Conservation (phyloP, 2,888 invertebrate genomes). For the Bombylius discolor region DNA sequence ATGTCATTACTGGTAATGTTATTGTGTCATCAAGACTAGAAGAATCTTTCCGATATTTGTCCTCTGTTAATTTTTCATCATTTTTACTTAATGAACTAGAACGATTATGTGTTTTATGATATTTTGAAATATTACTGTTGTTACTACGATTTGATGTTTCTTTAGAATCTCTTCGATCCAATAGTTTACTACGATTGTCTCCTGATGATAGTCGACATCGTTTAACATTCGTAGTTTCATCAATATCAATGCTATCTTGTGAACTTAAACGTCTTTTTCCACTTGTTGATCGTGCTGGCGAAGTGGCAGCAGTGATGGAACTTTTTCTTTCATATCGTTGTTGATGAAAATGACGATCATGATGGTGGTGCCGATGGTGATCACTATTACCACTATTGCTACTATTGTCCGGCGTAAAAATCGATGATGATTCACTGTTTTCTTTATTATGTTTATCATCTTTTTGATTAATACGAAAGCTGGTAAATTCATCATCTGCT, state of each 20-base stretch:
- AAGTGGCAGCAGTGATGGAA: neutral
- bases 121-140: constrained; percentile 24
- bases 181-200: constrained; percentile 38
- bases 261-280: constrained; percentile 63
- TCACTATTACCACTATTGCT: no score
- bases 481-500: neutral
- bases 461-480: constrained; percentile 10
- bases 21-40: constrained; percentile 17
- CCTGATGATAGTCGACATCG: constrained; percentile 45
- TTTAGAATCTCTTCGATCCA: constrained; percentile 58
- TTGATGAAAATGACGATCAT: neutral
- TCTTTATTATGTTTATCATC: constrained; percentile 22
- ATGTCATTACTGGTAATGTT: constrained; percentile 19
- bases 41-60: constrained; percentile 22
- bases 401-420: no score
- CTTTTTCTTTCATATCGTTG: constrained; percentile 14
- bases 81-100: constrained; percentile 8
- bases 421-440: constrained; percentile 14
- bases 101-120: constrained; percentile 18
- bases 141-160: constrained; percentile 38
- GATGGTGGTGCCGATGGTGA: no score
- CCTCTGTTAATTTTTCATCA: constrained; percentile 21
- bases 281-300: neutral
- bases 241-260: constrained; percentile 45
- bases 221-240: constrained; percentile 39